A percentile compares a stretch with the other conserved stretches of the same genome.
These are phyloP conservation scores for Apodemus speciosus DNA, from an alignment of 2,113 vertebrate genomes.

Conservation along the genomic window DNA sequence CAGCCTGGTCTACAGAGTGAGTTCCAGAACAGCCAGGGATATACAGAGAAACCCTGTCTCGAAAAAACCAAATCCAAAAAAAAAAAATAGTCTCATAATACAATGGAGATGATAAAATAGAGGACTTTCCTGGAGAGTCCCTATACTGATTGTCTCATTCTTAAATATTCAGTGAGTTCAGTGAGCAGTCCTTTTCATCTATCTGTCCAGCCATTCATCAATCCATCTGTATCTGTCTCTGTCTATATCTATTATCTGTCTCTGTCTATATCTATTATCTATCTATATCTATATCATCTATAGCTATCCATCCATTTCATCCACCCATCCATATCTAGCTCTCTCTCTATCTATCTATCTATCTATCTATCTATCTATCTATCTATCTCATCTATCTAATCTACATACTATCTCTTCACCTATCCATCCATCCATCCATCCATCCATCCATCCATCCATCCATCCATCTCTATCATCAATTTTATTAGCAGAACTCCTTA, in stretches of 20 bases:
- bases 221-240: background rate
- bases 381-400: background rate
- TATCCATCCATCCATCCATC: background rate
- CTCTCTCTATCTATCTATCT: too few species aligned
- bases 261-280: background rate
- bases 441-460: background rate
- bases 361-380: too few species aligned
- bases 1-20: too few species aligned
- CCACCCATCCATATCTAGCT: too few species aligned
- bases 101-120: background rate
- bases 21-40: too few species aligned
- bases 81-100: conserved; percentile 5
- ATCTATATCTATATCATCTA: background rate
- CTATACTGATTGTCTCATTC: background rate
- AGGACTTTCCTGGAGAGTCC: background rate
- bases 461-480: too few species aligned
- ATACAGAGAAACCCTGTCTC: too few species aligned
- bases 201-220: background rate
- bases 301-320: too few species aligned
- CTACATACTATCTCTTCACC: too few species aligned
- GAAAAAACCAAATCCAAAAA: too few species aligned
- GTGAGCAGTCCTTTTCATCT: background rate
- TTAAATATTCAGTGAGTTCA: background rate
- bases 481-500: background rate
- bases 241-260: too few species aligned